A percentile compares a stretch with the other conserved stretches of the same genome.
phyloP scores from a whole-genome alignment of 2,797 vertebrate genomes.

The Caiman crocodilus region DNA sequence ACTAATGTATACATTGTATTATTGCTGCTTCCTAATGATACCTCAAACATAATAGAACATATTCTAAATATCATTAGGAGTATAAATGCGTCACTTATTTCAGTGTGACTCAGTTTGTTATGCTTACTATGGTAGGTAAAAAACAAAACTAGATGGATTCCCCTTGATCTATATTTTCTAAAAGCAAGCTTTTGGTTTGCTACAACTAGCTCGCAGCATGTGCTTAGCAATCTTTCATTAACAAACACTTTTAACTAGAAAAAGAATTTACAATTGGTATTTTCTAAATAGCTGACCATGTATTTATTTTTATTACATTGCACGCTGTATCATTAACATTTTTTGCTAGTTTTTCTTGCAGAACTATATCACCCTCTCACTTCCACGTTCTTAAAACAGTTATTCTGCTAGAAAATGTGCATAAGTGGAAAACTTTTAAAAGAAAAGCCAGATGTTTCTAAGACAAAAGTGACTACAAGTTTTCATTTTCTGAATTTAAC shows the following conservation, averaged over 20 bases:
- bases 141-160: background rate
- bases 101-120: background rate
- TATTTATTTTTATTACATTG: background rate
- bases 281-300: background rate
- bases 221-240: background rate
- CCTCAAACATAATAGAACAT: background rate
- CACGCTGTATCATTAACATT: background rate
- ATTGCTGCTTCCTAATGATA: background rate
- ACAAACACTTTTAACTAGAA: background rate
- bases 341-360: background rate
- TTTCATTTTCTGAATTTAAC: too few species aligned
- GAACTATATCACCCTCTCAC: background rate
- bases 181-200: background rate
- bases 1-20: background rate
- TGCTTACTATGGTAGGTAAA: background rate
- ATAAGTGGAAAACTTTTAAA: background rate
- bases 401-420: background rate
- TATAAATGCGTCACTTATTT: background rate
- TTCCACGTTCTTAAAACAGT: background rate
- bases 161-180: slow-evolving; percentile 9
- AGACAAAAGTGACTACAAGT: too few species aligned
- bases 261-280: background rate
- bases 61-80: background rate
- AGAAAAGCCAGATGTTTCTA: too few species aligned
- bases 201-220: background rate